Conservation (phyloP, 1,140 invertebrate genomes). For the Drosophila lacteicornis region DNA sequence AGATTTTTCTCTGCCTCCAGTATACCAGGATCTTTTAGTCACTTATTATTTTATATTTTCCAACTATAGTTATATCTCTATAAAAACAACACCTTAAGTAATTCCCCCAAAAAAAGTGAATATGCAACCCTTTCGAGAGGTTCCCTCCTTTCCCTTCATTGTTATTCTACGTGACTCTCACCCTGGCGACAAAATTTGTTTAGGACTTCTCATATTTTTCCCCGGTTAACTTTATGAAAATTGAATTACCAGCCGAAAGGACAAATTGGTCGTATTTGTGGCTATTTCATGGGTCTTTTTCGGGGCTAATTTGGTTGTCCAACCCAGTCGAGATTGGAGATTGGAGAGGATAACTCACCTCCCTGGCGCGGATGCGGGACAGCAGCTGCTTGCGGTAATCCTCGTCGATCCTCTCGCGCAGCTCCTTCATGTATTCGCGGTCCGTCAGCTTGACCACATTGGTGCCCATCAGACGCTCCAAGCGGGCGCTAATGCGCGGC, state of each 20-base stretch:
- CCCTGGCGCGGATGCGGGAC: constrained; percentile 86
- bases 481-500: constrained; percentile 86
- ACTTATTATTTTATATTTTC: neutral
- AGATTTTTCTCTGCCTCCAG: too few relatives aligned
- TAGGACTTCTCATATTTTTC: constrained; percentile 27
- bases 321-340: neutral
- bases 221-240: constrained; percentile 53
- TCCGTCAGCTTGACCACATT: constrained; percentile 88
- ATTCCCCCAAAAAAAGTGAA: neutral
- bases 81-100: constrained; percentile 9
- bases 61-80: neutral
- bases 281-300: constrained; percentile 12
- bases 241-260: constrained; percentile 60
- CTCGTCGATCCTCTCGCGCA: constrained; percentile 86
- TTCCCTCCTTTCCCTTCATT: neutral
- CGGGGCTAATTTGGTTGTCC: constrained; percentile 28
- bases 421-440: constrained; percentile 87
- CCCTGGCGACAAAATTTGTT: constrained; percentile 57
- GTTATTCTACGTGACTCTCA: constrained; percentile 54
- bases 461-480: constrained; percentile 88
- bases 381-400: constrained; percentile 87
- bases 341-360: constrained; percentile 84
- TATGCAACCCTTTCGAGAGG: constrained; percentile 3
- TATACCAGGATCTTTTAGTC: too few relatives aligned
- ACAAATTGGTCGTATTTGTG: constrained; percentile 78